A percentile compares a stretch with the other conserved stretches of the same genome.
phyloP scores from a whole-genome alignment of 2,797 vertebrate species.

The Pseudomugil tenellus region DNA sequence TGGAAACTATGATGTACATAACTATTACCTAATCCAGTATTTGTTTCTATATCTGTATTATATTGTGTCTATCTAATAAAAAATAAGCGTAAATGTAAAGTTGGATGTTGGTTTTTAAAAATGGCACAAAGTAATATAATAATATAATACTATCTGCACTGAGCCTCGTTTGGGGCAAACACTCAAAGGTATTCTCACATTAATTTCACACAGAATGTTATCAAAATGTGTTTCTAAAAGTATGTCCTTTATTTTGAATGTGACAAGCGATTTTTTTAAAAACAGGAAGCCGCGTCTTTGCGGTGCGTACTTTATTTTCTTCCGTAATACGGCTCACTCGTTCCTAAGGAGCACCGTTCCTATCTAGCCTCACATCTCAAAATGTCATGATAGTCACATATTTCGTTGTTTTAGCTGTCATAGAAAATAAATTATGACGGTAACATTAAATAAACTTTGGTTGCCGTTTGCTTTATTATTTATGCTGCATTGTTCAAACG shows the following conservation, averaged over 20 bases:
- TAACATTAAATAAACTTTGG: neutral
- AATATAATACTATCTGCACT: no score
- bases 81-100: no score
- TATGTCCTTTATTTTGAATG: no score
- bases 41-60: no score
- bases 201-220: no score
- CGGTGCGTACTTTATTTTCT: conserved; percentile 24
- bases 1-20: neutral
- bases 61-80: no score
- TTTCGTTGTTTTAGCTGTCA: accelerated
- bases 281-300: neutral
- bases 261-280: neutral
- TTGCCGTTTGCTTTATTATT: conserved; percentile 39
- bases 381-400: conserved; percentile 28
- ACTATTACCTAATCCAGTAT: no score
- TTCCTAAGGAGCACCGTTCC: conserved; percentile 6
- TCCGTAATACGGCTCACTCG: neutral
- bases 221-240: no score
- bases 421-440: conserved; percentile 48
- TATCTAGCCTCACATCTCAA: neutral
- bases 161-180: neutral
- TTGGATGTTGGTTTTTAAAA: no score
- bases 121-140: no score
- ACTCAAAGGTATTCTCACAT: neutral
- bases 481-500: conserved; percentile 12